Base-by-base conservation (phyloP, 2,113 vertebrate genomes). In the Protobothrops flavoviridis region DNA sequence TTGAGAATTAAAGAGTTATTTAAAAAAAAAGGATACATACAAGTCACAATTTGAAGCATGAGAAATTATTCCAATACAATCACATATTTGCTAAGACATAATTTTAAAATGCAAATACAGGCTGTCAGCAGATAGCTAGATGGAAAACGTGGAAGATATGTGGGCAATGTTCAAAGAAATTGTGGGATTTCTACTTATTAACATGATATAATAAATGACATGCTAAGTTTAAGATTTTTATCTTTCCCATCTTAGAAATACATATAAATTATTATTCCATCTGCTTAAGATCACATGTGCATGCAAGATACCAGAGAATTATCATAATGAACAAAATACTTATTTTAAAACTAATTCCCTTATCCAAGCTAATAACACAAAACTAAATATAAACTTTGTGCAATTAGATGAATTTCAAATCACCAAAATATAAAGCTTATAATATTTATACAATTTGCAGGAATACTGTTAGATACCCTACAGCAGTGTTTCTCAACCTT, bases 41-140 rank as follows among this genome's bases (percentile, higher is more conserved):
- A 89, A 88, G 81, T 45, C 0, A 45, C 24, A 0, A 8, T 48
- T 57, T 26, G 24, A 33, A 92, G 57, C 23, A 89, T 0, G 10
- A 93, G 56, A 93, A 94, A 89, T 93, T 91, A 93, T 88, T 88
- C 85, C 53, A 91, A 91, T 85, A 93, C 29, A n/a, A 59, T 94
- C 93, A 93, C 90, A 9, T 50, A 91, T 91, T 86, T 92, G 87
- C 21, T 92, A 15, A 3, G 11, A 45, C 4, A 20, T 13, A 50
- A 39, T 7, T 94, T 90, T 91, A 94, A 53, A 85, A 45, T 56
- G 15, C 50, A 50, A 21, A 17, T 15, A 43, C 17, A 55, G 45
- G 6, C 4, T 24, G 45, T 59, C 55, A 92, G 29, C 26, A 92
- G 48, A n/a, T 43, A 43, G n/a, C 13, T 89, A 24, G 64, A 74